Base-by-base conservation (phyloP, 1,140 invertebrate species). In the Drosophila novamexicana region DNA sequence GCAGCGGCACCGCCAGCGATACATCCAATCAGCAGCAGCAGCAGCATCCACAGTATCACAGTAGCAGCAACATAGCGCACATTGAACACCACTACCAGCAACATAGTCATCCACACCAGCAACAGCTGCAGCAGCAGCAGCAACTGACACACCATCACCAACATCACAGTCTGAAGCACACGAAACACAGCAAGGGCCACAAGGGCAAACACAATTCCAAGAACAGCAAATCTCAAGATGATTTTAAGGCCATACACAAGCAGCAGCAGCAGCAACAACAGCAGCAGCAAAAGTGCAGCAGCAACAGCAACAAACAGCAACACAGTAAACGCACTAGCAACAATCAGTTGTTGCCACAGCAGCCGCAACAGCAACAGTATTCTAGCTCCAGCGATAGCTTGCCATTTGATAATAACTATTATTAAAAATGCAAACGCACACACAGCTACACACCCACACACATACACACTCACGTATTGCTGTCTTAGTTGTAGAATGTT, bases 351-450 rank as follows among this genome's bases (percentile, higher is more conserved):
- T 34, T 76, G 70, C 71, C 79, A 40, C 81, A 80, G 59, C 76
- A 77, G 62, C 79, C 65, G 22, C 74, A 72, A 32, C 52, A 63
- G 36, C 77, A 71, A 22, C 70, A 91, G 57, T 91, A 86, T 56
- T 81, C 90, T 14, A 91, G 90, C 68, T 91, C 90, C 53, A 91
- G 83, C 77, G 91, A 92, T 79, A 92, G 90, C 77, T 69, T 92
- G 68, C 91, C 89, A 73, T 92, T 91, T 62, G 91, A 92, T 90
- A 92, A 92, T 84, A 91, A 91, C 72, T 92, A 92, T 71, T 92
- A 92, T 90, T 92, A 91, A 73, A 73, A 75, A 29, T 59, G 16
- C 7, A 69, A 47, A 39, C 62, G 64, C 58, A 68, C 62, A 74
- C 49, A 36, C 32, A 68, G 54, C 42, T 18, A 45, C 37, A 37